phyloP scores from a whole-genome alignment of 2,797 vertebrate genomes.

The Danio kyathit region DNA sequence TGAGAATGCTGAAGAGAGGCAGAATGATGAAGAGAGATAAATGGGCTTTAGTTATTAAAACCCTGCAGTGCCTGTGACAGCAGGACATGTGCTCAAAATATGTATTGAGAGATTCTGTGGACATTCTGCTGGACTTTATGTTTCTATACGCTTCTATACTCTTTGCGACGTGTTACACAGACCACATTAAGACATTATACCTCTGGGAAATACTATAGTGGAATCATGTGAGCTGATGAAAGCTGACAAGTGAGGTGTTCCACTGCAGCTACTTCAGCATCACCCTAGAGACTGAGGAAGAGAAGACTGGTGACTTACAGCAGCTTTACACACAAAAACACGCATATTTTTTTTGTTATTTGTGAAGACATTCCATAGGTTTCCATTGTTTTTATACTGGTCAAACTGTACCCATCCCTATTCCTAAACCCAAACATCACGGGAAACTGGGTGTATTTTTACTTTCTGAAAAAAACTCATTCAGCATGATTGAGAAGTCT shows the following conservation, averaged over 20 bases:
- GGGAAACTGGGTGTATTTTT: too few relatives aligned
- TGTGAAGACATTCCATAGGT: too few relatives aligned
- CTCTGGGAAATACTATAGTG: constrained; percentile 8
- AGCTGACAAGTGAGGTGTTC: neutral
- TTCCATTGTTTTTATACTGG: too few relatives aligned
- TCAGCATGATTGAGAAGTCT: too few relatives aligned
- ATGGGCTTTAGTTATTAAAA: constrained; percentile 6
- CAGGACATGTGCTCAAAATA: neutral
- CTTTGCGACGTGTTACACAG: constrained; percentile 4
- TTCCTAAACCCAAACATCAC: too few relatives aligned
- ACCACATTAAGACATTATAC: neutral
- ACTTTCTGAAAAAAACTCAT: too few relatives aligned
- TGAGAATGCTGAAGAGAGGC: neutral
- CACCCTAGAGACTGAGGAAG: neutral
- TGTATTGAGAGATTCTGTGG: neutral
- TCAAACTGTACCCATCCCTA: too few relatives aligned
- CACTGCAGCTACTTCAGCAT: neutral
- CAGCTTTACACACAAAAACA: too few relatives aligned
- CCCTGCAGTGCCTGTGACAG: neutral
- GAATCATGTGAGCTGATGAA: constrained; percentile 9
- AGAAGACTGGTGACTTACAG: neutral
- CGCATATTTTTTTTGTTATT: too few relatives aligned
- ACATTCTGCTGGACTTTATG: neutral
- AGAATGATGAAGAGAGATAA: neutral
- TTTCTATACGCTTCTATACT: neutral